Evolutionary conservation across 2,797 vertebrate genomes (phyloP), one percentile per base, ranked within the genome.

Genomic region (Aldrovandia affinis): DNA sequence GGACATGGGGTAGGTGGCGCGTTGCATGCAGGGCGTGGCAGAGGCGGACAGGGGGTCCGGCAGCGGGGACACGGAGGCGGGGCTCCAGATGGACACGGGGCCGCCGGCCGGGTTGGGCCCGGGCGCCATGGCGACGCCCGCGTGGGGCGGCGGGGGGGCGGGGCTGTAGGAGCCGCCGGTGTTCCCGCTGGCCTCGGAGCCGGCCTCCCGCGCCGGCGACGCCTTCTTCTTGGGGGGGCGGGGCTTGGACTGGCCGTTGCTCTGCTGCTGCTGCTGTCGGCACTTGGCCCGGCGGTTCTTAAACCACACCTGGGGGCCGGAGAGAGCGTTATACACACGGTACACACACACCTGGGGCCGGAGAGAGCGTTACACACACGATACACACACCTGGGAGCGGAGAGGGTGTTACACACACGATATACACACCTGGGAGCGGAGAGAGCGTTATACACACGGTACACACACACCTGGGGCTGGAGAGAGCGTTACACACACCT

Each of bases 241-340:
- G 0, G 96, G 95, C 90, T 98, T 98, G 89, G 95, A 93, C 88
- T 96, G 96, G 0, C 94, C 95, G 0, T 95, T 96, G 92, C 94
- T 97, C 91, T 98, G 97, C 83, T 98, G 96, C 90, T 97, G 97
- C 83, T 95, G 94, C 88, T 98, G 97, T 2, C 97, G 96, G 85
- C 97, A 98, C 88, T 98, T 98, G 39, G 97, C 97, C 20, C 97
- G 95, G 2, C 97, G 96, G 93, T 98, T 98, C 92, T 98, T 98
- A 88, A 98, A 98, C 97, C 97, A 97, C 1, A 97, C 96, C 96
- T 97, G 88, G 81, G 50, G 65, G 39, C 47, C n/a, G 82, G 52
- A 75, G 73, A 82, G 1, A 65, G 36, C 18, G 55, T 57, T 57
- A 57, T 14, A 57, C 55, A 57, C 55, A 14, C 18, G 47, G 6